A percentile compares a stretch with the other conserved stretches of the same genome.
Evolutionary conservation across 2,113 vertebrate genomes (phyloP).

Genomic region (Lontra canadensis): DNA sequence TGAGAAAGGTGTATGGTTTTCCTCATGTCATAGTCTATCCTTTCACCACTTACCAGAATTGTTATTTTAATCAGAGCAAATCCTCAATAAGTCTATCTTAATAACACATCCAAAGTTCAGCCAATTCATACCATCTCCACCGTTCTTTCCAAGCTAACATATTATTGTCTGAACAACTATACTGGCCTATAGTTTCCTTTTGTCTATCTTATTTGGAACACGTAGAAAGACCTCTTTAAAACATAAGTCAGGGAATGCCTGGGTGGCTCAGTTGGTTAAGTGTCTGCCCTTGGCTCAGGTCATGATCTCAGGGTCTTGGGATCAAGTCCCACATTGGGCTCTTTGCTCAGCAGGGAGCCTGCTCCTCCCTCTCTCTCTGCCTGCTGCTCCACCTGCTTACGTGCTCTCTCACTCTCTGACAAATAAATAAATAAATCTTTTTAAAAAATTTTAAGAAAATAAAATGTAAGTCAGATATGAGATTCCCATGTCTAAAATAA

Average conservation of each 20-base stretch:
- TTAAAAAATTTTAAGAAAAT: not conserved
- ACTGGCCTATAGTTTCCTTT: not conserved
- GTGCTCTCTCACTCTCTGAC: too few species aligned
- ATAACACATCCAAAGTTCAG: not conserved
- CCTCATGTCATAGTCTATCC: not conserved
- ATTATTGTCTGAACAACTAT: not conserved
- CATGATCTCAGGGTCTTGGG: too few species aligned
- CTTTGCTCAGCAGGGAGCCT: too few species aligned
- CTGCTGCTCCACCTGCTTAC: too few species aligned
- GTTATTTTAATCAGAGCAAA: not conserved
- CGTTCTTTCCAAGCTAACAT: not conserved
- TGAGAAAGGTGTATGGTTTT: not conserved
- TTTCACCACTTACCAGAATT: not conserved
- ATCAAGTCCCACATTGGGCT: too few species aligned
- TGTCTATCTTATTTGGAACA: not conserved
- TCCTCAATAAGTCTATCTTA: not conserved
- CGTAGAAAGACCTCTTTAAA: not conserved
- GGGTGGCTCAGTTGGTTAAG: too few species aligned
- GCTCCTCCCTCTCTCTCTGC: too few species aligned
- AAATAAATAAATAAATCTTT: too few species aligned
- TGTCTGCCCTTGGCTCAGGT: too few species aligned
- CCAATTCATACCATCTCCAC: not conserved
- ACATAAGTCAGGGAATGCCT: not conserved
- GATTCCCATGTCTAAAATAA: not conserved
- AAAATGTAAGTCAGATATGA: not conserved